Evolutionary conservation across 2,113 vertebrate species (phyloP).

Genomic region (Chaenogobius annularis): DNA sequence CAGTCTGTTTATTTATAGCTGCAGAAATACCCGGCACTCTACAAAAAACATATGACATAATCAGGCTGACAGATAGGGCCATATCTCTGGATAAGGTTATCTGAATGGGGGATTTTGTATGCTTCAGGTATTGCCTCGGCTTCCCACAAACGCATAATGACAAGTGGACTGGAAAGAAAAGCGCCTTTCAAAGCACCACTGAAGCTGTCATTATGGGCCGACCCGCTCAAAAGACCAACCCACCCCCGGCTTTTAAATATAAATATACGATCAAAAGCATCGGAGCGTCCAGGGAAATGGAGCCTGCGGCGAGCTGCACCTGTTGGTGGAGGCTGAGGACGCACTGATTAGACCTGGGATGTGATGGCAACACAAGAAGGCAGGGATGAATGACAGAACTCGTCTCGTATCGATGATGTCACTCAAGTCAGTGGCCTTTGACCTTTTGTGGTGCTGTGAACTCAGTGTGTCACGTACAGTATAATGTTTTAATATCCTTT

Average conservation of each 20-base stretch:
- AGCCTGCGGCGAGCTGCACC: slow-evolving; percentile 29
- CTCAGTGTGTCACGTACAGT: neutral
- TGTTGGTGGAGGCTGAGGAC: slow-evolving; percentile 3
- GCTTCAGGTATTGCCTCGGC: slow-evolving; percentile 21
- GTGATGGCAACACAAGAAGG: slow-evolving; percentile 29
- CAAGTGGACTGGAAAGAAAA: slow-evolving; percentile 24
- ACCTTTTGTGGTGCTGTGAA: neutral
- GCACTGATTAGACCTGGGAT: slow-evolving; percentile 43
- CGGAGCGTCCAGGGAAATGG: slow-evolving; percentile 6
- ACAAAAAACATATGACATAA: slow-evolving; percentile 64
- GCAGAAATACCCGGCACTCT: slow-evolving; percentile 43
- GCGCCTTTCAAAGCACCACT: slow-evolving; percentile 7
- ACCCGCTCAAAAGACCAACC: slow-evolving; percentile 1
- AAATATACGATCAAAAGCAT: slow-evolving; percentile 53
- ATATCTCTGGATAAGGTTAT: slow-evolving; percentile 64
- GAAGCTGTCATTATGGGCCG: slow-evolving; percentile 5
- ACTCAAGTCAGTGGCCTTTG: slow-evolving; percentile 24
- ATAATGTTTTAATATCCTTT: neutral
- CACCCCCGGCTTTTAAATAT: slow-evolving; percentile 26
- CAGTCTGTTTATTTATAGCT: slow-evolving; percentile 63
- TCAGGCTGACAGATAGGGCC: slow-evolving; percentile 64
- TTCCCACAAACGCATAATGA: slow-evolving; percentile 34
- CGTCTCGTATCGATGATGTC: slow-evolving; percentile 61
- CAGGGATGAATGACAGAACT: slow-evolving; percentile 8
- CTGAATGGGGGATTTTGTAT: slow-evolving; percentile 38